Evolutionary conservation across 2,888 invertebrate genomes (phyloP), one percentile per base, ranked within the genome.

Genomic region (Mayetiola destructor): DNA sequence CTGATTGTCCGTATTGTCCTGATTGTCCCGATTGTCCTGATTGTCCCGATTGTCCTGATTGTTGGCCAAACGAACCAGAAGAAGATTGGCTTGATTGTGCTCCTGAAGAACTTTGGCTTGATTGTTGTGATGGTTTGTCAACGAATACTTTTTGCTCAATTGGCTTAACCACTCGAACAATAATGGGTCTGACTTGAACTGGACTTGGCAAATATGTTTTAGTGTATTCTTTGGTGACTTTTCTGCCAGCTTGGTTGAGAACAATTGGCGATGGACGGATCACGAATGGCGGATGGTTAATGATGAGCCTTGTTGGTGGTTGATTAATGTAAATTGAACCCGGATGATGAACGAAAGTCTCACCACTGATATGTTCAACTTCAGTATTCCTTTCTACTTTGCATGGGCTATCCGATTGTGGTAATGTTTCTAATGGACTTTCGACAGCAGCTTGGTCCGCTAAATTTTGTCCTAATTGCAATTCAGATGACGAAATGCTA

Each of bases 221-320:
- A 59, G 64, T 65, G 37, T 70, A 67, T 64, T 68, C 70, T 61
- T 69, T 69, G 40, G 69, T 61, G 2, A 71, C 67, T n/a, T 69
- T 66, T 64, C 69, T 67, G 64, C 70, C 69, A n/a, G 71, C 71
- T 61, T 68, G 69, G 64, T 71, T 71, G 18, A 71, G 63, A 57
- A 71, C 68, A 61, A 71, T 69, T 60, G 71, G 71, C 16, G 70
- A 69, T 57, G 71, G 71, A 62, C 68, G 69, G 20, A 71, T 69
- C 40, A 71, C 68, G 59, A 71, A 61, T 64, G 71, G 71, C 32
- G 70, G 69, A 63, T 71, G 71, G 57, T 70, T 70, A 55, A 71
- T 70, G 58, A 69, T 59, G 55, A 71, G 69, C 61, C 66, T 67
- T 59, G 71, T 71, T 60, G 71, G 70, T 59, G 71, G 70, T 21